Evolutionary conservation across 2,888 invertebrate genomes (phyloP), one percentile per base, ranked within the genome.

Genomic region (Lasioglossum lativentre): DNA sequence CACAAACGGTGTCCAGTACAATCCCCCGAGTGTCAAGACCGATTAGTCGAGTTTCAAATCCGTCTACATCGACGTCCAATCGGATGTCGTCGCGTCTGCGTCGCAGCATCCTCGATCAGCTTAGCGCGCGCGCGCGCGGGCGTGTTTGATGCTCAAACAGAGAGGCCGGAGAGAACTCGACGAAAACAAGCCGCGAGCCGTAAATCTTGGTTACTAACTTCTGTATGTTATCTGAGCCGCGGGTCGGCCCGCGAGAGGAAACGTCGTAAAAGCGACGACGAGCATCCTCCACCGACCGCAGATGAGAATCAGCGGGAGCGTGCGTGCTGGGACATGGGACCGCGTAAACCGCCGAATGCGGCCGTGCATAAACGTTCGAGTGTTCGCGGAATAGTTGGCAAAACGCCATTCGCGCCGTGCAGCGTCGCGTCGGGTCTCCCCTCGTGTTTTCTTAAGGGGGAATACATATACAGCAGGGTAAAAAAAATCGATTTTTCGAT

Each of bases 351-450:
- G 16, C 40, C n/a, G 68, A 56, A 73, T 30, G 73, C 14, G 52
- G 52, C 2, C 68, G 59, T 10, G 47, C 40, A 27, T 84, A 79
- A 86, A 85, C 85, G 73, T 72, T 73, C 38, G 19, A 19, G 34
- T n/a, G 34, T 30, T 71, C 45, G 30, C 74, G 77, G 80, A 77
- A 83, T 73, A 71, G 38, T 81, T 86, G 86, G 82, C 82, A 14
- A 14, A 8, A 1, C 38, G 75, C 82, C 85, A 82, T 8, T 56
- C 47, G 34, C 47, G 2, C 47, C 47, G 47, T 27, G 59, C 14
- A 5, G 59, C 27, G 14, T 4, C 27, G 27, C 5, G 27, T 59
- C 27, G 27, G 14, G 2, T 27, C 30, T 59, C 14, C 59, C 14
- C 59, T 1, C 1, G 30, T 27, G 59, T 59, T 59, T 59, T 59